Evolutionary conservation across 2,797 vertebrate genomes (phyloP), one percentile per base, ranked within the genome.

Genomic region (Knipowitschia caucasica): DNA sequence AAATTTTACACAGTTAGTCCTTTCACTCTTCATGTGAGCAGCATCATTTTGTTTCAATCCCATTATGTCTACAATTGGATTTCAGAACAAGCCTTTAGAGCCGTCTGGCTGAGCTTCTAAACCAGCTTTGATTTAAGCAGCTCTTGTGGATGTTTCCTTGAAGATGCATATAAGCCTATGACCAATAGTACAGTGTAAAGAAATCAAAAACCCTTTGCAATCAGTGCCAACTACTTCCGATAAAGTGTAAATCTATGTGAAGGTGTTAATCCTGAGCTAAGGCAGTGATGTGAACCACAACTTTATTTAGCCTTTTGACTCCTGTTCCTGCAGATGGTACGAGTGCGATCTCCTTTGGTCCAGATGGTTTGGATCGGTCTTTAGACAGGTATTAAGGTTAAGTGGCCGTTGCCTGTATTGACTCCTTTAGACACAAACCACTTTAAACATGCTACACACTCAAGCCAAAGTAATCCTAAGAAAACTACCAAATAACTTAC

Each of bases 51-150:
- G 64, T 69, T 84, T 84, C 49, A 87, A 89, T 89, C 89, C 80
- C 75, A 83, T 92, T 90, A 90, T 76, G 77, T 72, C 74, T 70
- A 57, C 86, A 86, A 89, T 87, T 85, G 89, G 89, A 88, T 91
- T 89, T 87, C 73, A 64, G 74, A 24, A 67, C 75, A 90, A 81
- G 71, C 61, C 79, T 80, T 90, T 75, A 89, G 83, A 89, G 83
- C 80, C 77, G 75, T 78, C 84, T 85, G 85, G 84, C 84, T 89
- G 81, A 89, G 86, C 87, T 77, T 64, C 84, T 87, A 86, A 90
- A 86, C 87, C 82, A 83, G 88, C 82, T 89, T 89, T 89, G 82
- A 85, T 84, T 75, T 88, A 89, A 89, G 83, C 76, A 77, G 81
- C 88, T 86, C 83, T 85, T 56, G 49, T 64, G 67, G 69, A 58